These are phyloP conservation scores for Corythornis vintsioides DNA, from an alignment of 2,113 vertebrate genomes.

Conservation along the genomic window DNA sequence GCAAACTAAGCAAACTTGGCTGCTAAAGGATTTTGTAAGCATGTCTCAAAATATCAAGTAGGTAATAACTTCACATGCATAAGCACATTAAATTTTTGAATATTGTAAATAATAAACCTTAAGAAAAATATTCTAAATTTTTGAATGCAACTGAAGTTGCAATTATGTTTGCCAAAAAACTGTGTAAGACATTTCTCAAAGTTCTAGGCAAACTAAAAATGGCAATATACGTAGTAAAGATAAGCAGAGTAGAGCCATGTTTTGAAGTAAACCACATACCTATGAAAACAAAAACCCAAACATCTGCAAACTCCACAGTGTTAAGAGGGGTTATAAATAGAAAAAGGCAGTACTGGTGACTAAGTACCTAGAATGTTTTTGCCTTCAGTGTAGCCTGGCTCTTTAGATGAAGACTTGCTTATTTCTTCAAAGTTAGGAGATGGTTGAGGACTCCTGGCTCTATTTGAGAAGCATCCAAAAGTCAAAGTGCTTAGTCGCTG, in stretches of 20 bases:
- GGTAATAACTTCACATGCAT: not conserved
- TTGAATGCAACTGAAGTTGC: not conserved
- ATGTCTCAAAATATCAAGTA: not conserved
- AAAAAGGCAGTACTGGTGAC: not conserved
- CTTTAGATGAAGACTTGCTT: conserved; percentile 68
- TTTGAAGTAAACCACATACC: not conserved
- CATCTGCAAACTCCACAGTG: not conserved
- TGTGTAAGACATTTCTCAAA: not conserved
- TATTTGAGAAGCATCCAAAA: conserved; percentile 92
- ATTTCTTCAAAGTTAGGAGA: conserved; percentile 79
- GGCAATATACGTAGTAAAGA: not conserved
- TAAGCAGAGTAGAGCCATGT: not conserved
- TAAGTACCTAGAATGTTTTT: conserved; percentile 68
- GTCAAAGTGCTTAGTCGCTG: conserved; percentile 92
- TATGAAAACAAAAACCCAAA: not conserved
- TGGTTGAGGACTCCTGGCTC: conserved; percentile 86
- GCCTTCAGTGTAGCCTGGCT: conserved; percentile 49
- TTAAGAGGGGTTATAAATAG: not conserved
- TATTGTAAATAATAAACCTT: not conserved
- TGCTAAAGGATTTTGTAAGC: conserved; percentile 9
- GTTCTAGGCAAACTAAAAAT: not conserved
- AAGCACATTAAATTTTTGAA: not conserved
- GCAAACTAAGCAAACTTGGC: conserved; percentile 37
- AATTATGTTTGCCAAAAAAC: not conserved
- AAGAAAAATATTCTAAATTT: not conserved